phyloP scores from a whole-genome alignment of 1,140 invertebrate genomes.

The Drosophila tani region DNA sequence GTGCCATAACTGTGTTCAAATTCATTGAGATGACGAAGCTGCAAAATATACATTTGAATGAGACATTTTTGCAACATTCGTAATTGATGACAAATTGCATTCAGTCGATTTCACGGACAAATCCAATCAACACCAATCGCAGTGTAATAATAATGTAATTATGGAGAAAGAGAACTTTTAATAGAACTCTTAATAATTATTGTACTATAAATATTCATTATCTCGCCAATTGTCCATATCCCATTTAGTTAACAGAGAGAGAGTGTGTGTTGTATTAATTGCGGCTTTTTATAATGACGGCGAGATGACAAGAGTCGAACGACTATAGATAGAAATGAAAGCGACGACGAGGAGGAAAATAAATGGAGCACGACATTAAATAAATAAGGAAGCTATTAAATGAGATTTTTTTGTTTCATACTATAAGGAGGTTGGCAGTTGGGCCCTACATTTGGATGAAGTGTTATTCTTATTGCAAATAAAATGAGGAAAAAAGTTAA shows the following conservation, averaged over 20 bases:
- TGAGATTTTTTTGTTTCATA: background rate
- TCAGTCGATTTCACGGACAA: background rate
- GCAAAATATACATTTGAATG: background rate
- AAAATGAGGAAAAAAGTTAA: too few relatives aligned
- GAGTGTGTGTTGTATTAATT: conserved; percentile 22
- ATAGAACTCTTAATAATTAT: conserved; percentile 19
- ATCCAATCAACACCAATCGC: background rate
- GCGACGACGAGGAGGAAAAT: background rate
- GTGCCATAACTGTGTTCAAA: conserved; percentile 11
- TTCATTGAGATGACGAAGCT: conserved; percentile 12
- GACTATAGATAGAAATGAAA: background rate
- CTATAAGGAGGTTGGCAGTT: background rate
- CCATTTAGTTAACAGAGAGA: conserved; percentile 8
- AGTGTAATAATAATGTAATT: conserved; percentile 29
- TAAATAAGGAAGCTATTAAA: conserved; percentile 9
- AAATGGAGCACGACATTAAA: background rate
- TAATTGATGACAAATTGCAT: conserved; percentile 25
- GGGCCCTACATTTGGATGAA: too few relatives aligned
- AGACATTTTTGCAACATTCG: conserved; percentile 8
- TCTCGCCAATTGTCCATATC: conserved; percentile 23
- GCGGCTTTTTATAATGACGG: conserved; percentile 23
- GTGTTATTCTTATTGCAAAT: background rate
- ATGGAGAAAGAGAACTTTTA: conserved; percentile 12
- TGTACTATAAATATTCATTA: conserved; percentile 39
- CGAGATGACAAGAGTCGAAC: conserved; percentile 23